These are phyloP conservation scores for Crocuta crocuta DNA, from an alignment of 2,113 vertebrate species.

Conservation along the genomic window DNA sequence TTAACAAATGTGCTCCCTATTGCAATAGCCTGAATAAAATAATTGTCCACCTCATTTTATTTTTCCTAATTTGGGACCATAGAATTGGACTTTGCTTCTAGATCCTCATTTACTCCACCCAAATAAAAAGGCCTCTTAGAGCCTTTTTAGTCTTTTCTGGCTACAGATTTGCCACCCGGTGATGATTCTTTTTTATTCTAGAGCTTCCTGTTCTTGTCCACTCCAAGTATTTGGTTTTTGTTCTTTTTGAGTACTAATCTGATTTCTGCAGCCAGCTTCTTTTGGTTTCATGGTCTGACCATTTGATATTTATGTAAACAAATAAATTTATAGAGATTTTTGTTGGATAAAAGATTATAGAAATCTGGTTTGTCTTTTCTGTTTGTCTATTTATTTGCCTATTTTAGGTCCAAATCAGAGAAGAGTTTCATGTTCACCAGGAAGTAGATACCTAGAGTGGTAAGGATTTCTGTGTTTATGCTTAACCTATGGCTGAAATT, in stretches of 20 bases:
- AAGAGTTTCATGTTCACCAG: neutral
- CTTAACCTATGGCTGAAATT: neutral
- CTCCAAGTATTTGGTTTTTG: neutral
- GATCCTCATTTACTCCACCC: neutral
- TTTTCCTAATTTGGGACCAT: neutral
- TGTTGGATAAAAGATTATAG: neutral
- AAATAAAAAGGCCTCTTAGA: neutral
- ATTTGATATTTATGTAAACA: neutral
- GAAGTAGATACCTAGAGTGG: neutral
- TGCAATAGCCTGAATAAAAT: neutral
- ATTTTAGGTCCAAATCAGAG: conserved; percentile 2
- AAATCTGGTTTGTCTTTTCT: neutral
- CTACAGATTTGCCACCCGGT: neutral
- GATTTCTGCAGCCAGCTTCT: neutral
- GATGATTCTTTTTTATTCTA: neutral
- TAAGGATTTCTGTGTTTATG: neutral
- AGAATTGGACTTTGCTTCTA: neutral
- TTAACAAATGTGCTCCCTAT: neutral
- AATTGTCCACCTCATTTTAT: neutral
- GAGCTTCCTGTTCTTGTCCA: neutral
- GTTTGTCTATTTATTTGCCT: neutral
- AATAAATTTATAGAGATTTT: neutral
- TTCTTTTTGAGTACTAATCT: neutral
- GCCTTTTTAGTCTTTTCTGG: neutral
- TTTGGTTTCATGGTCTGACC: neutral